phyloP scores from a whole-genome alignment of 2,888 invertebrate genomes.

The Rhingia campestris region DNA sequence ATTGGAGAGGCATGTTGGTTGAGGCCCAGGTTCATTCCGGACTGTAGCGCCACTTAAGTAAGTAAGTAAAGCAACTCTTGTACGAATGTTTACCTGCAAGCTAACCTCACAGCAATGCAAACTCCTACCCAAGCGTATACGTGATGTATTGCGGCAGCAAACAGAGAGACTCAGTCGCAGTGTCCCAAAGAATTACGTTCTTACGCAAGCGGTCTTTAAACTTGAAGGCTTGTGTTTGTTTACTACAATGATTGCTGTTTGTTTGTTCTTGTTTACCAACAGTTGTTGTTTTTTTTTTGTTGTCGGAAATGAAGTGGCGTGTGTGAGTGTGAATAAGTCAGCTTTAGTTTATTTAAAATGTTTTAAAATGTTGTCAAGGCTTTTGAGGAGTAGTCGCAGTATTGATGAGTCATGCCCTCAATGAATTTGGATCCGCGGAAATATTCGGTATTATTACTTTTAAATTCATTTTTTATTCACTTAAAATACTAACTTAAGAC shows the following conservation, averaged over 20 bases:
- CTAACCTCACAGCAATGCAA: not conserved
- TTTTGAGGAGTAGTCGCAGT: too few relatives aligned
- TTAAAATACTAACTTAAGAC: too few relatives aligned
- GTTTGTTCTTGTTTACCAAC: not conserved
- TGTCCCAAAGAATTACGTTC: slow-evolving; percentile 9
- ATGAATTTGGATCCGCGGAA: too few relatives aligned
- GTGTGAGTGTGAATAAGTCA: not conserved
- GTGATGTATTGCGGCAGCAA: slow-evolving; percentile 4
- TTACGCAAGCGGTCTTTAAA: not conserved
- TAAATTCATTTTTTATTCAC: too few relatives aligned
- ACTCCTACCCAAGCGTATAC: not conserved
- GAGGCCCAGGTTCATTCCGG: too few relatives aligned
- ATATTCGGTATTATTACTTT: too few relatives aligned
- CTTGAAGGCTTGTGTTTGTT: not conserved
- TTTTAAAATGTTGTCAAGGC: not conserved
- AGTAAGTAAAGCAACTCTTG: too few relatives aligned
- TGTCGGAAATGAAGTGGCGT: not conserved
- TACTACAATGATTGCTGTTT: slow-evolving; percentile 1
- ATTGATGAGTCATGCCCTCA: too few relatives aligned
- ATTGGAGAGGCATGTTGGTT: too few relatives aligned
- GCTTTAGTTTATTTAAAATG: not conserved
- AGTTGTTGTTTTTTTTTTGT: not conserved
- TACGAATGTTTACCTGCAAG: not conserved
- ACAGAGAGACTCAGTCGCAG: not conserved
- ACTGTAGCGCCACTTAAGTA: too few relatives aligned